Base-by-base conservation (phyloP, 2,797 vertebrate genomes). In the Aeoliscus strigatus region DNA sequence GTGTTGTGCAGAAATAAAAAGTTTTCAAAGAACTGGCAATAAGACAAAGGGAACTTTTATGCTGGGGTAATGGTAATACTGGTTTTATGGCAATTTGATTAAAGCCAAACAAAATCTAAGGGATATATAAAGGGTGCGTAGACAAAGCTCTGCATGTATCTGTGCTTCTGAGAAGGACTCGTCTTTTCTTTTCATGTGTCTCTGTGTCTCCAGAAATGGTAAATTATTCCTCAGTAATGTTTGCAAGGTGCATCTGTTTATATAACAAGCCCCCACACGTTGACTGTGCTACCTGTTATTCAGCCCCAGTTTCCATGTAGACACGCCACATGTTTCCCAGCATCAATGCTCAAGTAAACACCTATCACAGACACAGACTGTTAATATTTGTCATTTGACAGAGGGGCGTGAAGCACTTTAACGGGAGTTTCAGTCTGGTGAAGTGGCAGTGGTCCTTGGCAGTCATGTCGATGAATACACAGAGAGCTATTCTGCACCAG, bases 401-500 rank as follows among this genome's bases (percentile, higher is more conserved):
- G 18, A 21, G 3, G 6, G 18, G 6, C 3, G 18, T 21, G 18
- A 21, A 21, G 6, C 24, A 48, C 16, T 36, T 39, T 52, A 51
- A 55, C 45, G 45, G 38, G 35, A 48, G 35, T 66, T 29, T 18
- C 15, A 24, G 45, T 39, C 29, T 44, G 36, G 49, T 58, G 32
- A 46, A 52, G 50, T 51, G 63, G 15, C 60, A 27, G 24, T 48
- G 41, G 25, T 58, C 52, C 44, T 65, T 26, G 52, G 36, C 50
- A 43, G 62, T 49, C 31, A 70, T 52, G 70, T 56, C 34, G 58
- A 52, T 42, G 55, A 57, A 49, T 66, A 60, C 31, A 40, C 51
- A 71, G 74, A 43, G 53, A 77, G 51, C 58, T 51, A 4, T 46
- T 72, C 73, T 54, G 70, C 70, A 62, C 69, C 70, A 49, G 72